phyloP scores from a whole-genome alignment of 1,140 invertebrate genomes.

The Dendrolimus kikuchii region DNA sequence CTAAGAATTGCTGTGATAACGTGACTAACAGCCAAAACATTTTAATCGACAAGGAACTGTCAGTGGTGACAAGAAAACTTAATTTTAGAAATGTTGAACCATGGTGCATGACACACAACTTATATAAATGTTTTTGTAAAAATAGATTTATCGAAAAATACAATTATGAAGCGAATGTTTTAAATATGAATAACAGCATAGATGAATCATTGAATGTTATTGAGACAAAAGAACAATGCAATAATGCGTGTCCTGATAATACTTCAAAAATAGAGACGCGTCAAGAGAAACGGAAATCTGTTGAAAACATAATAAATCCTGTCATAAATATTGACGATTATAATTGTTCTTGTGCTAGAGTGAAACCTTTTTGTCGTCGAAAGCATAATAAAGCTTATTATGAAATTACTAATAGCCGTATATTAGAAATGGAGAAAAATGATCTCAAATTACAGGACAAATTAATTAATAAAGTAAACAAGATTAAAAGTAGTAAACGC shows the following conservation, averaged over 20 bases:
- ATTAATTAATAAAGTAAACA: conserved; percentile 22
- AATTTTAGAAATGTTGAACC: conserved; percentile 47
- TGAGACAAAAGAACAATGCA: no score
- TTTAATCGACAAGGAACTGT: conserved; percentile 9
- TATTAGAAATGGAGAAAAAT: conserved; percentile 46
- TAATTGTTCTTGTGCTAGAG: conserved; percentile 29
- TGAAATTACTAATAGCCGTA: conserved; percentile 37
- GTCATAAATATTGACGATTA: neutral
- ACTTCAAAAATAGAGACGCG: no score
- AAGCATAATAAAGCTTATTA: conserved; percentile 43
- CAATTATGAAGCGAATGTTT: neutral
- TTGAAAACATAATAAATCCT: neutral
- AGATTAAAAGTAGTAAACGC: conserved; percentile 3
- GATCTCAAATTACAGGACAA: conserved; percentile 39
- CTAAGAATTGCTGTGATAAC: conserved; percentile 44
- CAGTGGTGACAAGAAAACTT: conserved; percentile 30
- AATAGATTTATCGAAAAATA: conserved; percentile 40
- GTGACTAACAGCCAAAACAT: no score
- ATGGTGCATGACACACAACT: conserved; percentile 60
- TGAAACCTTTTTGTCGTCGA: conserved; percentile 29
- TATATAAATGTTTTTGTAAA: conserved; percentile 66
- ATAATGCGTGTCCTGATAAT: no score
- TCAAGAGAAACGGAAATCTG: neutral
- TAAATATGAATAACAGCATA: no score
- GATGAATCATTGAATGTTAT: no score